phyloP scores from a whole-genome alignment of 2,113 vertebrate species.

The Ivindomyrus marchei region DNA sequence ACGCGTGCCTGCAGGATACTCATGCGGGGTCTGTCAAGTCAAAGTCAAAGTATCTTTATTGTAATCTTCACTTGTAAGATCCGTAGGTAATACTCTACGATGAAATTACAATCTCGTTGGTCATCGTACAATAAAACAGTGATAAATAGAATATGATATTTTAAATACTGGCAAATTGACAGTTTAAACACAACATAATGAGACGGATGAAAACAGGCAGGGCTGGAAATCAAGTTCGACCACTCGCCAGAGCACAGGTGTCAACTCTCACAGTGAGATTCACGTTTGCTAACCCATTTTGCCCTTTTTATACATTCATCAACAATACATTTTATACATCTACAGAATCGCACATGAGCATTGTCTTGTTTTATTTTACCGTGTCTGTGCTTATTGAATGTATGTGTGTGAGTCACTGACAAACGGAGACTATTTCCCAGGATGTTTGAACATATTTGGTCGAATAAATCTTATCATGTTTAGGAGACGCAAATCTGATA shows the following conservation, averaged over 20 bases:
- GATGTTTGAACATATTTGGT: no score
- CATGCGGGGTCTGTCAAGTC: background rate
- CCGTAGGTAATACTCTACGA: background rate
- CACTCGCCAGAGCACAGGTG: background rate
- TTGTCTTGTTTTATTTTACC: no score
- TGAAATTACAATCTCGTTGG: background rate
- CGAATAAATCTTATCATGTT: no score
- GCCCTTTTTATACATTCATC: no score
- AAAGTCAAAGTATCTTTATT: background rate
- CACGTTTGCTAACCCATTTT: background rate
- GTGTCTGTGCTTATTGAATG: no score
- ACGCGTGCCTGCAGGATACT: background rate
- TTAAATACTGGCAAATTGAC: no score
- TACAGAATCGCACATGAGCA: no score
- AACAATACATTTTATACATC: no score
- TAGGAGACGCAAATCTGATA: background rate
- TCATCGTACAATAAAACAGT: background rate
- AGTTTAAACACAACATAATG: no score
- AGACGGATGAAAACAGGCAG: background rate
- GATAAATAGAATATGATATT: no score
- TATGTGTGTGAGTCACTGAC: no score
- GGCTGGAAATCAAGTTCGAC: background rate
- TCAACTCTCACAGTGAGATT: background rate
- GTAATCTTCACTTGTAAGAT: background rate
- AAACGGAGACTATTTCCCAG: no score